These are phyloP conservation scores for Entomobrya multifasciata DNA, from an alignment of 2,888 invertebrate species.

Conservation along the genomic window DNA sequence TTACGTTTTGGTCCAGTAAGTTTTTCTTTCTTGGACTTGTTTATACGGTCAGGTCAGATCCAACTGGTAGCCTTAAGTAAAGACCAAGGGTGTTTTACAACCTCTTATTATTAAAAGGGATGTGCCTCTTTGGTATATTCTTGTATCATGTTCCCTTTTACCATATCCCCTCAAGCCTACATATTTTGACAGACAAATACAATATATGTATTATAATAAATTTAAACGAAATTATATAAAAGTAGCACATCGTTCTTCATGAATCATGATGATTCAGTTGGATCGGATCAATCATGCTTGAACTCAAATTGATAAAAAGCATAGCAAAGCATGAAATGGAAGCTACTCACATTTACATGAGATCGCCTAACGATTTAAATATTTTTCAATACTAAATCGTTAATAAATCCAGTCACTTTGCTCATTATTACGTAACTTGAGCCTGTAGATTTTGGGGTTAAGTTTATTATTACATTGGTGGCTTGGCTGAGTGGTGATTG, in stretches of 20 bases:
- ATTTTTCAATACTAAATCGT: constrained; percentile 53
- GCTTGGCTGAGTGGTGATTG: background rate
- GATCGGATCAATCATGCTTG: constrained; percentile 44
- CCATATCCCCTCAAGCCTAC: too few relatives aligned
- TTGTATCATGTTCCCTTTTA: too few relatives aligned
- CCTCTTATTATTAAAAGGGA: too few relatives aligned
- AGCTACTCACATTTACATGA: constrained; percentile 20
- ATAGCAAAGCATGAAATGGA: background rate
- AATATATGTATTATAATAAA: background rate
- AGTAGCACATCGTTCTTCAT: constrained; percentile 13
- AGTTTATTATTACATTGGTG: constrained; percentile 21
- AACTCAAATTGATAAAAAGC: too few relatives aligned
- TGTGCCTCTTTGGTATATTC: too few relatives aligned
- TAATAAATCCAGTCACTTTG: constrained; percentile 46
- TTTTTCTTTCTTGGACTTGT: constrained; percentile 16
- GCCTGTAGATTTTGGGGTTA: constrained; percentile 45
- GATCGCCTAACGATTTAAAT: constrained; percentile 40
- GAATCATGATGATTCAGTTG: background rate
- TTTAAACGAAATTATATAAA: background rate
- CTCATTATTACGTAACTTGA: constrained; percentile 47
- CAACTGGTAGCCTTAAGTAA: too few relatives aligned
- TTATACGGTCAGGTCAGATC: too few relatives aligned
- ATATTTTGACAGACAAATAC: background rate
- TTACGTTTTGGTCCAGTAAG: background rate
- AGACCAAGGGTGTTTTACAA: too few relatives aligned